A percentile compares a stretch with the other conserved stretches of the same genome.
Conservation (phyloP, 2,113 vertebrate species). For the Catharus fuscescens region DNA sequence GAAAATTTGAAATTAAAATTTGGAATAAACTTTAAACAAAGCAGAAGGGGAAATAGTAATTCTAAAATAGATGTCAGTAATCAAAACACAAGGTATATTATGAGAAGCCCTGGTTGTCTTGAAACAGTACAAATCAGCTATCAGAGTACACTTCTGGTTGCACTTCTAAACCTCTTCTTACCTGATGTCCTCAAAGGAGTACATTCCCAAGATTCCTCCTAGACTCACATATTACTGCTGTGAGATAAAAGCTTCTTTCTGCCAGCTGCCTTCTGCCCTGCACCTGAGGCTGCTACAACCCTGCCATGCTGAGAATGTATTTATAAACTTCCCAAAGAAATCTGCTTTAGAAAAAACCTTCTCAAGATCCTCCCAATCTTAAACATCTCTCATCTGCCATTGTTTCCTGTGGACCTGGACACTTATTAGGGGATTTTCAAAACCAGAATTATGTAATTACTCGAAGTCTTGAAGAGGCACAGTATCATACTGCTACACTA, state of each 20-base stretch:
- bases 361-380: background rate
- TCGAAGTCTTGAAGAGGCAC: background rate
- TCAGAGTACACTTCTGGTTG: background rate
- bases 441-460: background rate
- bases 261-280: background rate
- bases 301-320: background rate
- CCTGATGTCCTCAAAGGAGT: background rate
- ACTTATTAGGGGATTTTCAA: background rate
- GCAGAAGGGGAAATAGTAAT: fast-evolving
- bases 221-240: background rate
- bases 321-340: background rate
- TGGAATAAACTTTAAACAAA: background rate
- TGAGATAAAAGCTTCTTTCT: background rate
- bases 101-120: background rate
- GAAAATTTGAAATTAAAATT: background rate
- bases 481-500: background rate
- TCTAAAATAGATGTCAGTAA: background rate
- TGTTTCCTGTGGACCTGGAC: background rate
- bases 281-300: background rate
- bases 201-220: background rate
- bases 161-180: background rate
- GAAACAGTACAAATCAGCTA: background rate
- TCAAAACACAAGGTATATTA: background rate
- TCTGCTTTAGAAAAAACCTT: background rate
- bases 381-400: background rate